Conservation (phyloP, 1,140 invertebrate genomes). For the Drosophila sucinea region DNA sequence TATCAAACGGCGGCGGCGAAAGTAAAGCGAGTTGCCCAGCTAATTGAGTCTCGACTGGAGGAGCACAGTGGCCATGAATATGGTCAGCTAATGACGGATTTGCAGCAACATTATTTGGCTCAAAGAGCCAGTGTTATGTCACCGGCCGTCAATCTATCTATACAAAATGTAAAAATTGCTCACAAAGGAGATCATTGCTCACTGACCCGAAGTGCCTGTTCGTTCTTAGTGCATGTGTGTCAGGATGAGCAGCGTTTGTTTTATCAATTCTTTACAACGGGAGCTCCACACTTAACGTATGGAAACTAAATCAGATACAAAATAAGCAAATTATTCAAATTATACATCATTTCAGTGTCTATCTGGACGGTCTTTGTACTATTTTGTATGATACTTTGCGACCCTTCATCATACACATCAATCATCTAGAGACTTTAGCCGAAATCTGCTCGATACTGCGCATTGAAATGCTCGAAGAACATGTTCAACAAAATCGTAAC, state of each 20-base stretch:
- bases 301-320: slow-evolving; percentile 42
- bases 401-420: slow-evolving; percentile 98
- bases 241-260: slow-evolving; percentile 96
- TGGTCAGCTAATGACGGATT: slow-evolving; percentile 89
- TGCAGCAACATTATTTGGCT: slow-evolving; percentile 93
- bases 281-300: slow-evolving; percentile 88
- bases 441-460: slow-evolving; percentile 97
- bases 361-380: slow-evolving; percentile 93
- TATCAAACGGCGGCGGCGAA: slow-evolving; percentile 95
- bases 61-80: slow-evolving; percentile 89
- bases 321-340: neutral
- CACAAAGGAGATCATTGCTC: slow-evolving; percentile 94
- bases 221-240: slow-evolving; percentile 94
- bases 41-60: slow-evolving; percentile 89
- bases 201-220: slow-evolving; percentile 93
- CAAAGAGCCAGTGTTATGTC: slow-evolving; percentile 87
- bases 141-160: slow-evolving; percentile 89
- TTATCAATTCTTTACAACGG: slow-evolving; percentile 92
- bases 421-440: slow-evolving; percentile 98
- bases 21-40: slow-evolving; percentile 90
- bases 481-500: slow-evolving; percentile 92
- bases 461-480: slow-evolving; percentile 97
- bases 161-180: slow-evolving; percentile 88
- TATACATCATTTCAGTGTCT: slow-evolving; percentile 84
- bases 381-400: slow-evolving; percentile 96